Evolutionary conservation across 2,113 vertebrate species (phyloP), one percentile per base, ranked within the genome.

Genomic region (Barbus barbus): DNA sequence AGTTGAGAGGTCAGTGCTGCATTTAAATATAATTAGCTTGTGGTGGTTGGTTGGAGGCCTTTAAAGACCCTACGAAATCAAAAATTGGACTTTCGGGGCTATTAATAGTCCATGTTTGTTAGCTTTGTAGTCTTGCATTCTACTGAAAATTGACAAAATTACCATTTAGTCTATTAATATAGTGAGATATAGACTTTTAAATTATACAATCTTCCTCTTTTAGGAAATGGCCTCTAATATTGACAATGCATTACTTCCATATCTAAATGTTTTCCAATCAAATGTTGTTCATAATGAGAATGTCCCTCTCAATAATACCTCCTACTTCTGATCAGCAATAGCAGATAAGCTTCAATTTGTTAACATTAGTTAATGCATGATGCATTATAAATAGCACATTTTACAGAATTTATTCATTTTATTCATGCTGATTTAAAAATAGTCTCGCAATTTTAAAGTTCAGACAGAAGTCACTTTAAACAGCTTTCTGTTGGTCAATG

Each of bases 1-100:
- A n/a, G n/a, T n/a, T n/a, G n/a, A n/a, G 0, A 26, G 85, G 90
- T 92, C 84, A 80, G 4, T 9, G 60, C 82, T 88, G 41, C 51
- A 81, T 87, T 89, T 85, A 75, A 86, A 83, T 67, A 18, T 69
- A 80, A 65, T 72, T 74, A 72, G 28, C 38, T 83, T 4, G 31
- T 36, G 33, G 41, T 63, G 41, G 46, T 20, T 63, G 41, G 51
- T 20, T 85, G 88, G 81, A 73, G 85, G 72, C 69, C 20, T 78
- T 48, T 22, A 6, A 58, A 58, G 53, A 58, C 8, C 8, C 22
- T 58, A n/a, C n/a, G n/a, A n/a, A n/a, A n/a, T n/a, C n/a, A n/a
- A n/a, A n/a, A n/a, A n/a, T n/a, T n/a, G n/a, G n/a, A n/a, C n/a
- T n/a, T n/a, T n/a, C n/a, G n/a, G n/a, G n/a, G n/a, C n/a, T n/a